Conservation (phyloP, 2,888 invertebrate species). For the Agriopis leucophaearia region DNA sequence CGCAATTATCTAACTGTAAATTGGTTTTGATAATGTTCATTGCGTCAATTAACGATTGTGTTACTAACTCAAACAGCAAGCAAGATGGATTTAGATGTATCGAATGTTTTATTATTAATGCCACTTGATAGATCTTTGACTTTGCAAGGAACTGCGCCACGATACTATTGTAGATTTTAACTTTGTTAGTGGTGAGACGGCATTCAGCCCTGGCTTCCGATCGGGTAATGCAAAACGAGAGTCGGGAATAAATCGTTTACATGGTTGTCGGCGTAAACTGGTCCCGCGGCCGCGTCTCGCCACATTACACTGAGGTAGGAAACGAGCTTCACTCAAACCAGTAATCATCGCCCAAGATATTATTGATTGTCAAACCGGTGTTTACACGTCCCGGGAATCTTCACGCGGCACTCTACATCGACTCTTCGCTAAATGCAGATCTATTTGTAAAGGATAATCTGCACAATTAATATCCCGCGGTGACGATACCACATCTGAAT, state of each 20-base stretch:
- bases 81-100: constrained; percentile 6
- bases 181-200: constrained; percentile 42
- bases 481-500: constrained; percentile 67
- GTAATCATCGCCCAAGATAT: constrained; percentile 48
- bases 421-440: constrained; percentile 15
- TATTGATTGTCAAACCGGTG: constrained; percentile 39
- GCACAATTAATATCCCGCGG: constrained; percentile 29
- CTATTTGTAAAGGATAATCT: constrained; percentile 26
- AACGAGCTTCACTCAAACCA: constrained; percentile 67
- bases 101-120: constrained; percentile 9
- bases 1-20: constrained; percentile 30
- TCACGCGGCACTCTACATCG: constrained; percentile 7
- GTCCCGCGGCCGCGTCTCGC: constrained; percentile 70
- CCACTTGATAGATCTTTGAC: constrained; percentile 5
- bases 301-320: constrained; percentile 63
- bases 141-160: constrained; percentile 1
- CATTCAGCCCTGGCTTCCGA: constrained; percentile 79
- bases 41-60: constrained; percentile 17
- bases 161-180: constrained; percentile 38
- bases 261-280: constrained; percentile 86
- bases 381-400: constrained; percentile 25
- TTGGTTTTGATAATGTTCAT: constrained; percentile 32
- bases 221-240: constrained; percentile 85
- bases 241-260: constrained; percentile 85
- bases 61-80: constrained; percentile 13